Percentiles rank a stretch among this genome's conserved stretches.
phyloP scores from a whole-genome alignment of 2,113 vertebrate genomes.

The Dasyprocta punctata region DNA sequence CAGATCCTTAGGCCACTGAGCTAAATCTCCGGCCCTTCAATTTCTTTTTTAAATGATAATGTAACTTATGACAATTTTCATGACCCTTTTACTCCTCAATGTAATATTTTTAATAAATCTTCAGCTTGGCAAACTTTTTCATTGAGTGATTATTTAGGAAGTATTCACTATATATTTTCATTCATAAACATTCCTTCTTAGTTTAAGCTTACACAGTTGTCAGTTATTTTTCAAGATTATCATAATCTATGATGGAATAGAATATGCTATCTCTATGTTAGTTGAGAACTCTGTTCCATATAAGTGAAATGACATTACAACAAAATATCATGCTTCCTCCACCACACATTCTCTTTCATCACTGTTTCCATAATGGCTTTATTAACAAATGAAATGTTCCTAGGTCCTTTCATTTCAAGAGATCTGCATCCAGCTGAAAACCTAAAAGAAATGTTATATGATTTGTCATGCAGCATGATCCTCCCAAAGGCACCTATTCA shows the following conservation, averaged over 20 bases:
- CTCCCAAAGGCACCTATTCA: neutral
- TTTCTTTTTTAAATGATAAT: neutral
- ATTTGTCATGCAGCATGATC: neutral
- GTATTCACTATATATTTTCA: neutral
- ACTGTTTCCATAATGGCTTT: neutral
- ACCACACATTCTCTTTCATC: neutral
- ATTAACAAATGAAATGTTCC: neutral
- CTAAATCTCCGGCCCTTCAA: too few relatives aligned
- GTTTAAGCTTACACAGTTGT: neutral
- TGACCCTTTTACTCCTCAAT: neutral
- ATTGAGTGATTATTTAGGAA: neutral
- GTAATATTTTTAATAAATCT: neutral
- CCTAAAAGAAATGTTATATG: neutral
- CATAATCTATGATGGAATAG: neutral
- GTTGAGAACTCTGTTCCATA: neutral
- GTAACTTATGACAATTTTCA: neutral
- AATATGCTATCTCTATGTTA: neutral
- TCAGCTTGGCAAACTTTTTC: neutral
- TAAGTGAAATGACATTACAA: neutral
- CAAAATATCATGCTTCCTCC: neutral
- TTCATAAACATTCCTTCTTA: neutral
- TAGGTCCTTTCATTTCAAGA: neutral
- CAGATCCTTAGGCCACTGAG: too few relatives aligned
- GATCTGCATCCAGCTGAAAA: neutral
- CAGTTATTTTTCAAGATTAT: neutral